These are phyloP conservation scores for Tricholaema leucomelas DNA, from an alignment of 2,113 vertebrate species.

Conservation along the genomic window DNA sequence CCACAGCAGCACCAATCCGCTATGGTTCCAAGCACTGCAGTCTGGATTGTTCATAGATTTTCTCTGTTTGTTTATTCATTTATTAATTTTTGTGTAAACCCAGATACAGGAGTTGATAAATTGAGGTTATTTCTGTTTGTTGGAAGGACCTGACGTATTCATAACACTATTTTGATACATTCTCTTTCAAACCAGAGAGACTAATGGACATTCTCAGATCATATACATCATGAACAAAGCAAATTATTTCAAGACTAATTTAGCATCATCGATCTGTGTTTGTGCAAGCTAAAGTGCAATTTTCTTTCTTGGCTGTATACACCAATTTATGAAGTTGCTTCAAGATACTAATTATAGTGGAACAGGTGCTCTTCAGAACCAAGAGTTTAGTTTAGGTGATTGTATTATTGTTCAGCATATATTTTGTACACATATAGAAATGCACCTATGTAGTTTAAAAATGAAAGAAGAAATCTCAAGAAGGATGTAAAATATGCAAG, in stretches of 20 bases:
- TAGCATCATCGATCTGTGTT: constrained; percentile 64
- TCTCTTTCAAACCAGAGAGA: not conserved
- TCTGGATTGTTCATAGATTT: not conserved
- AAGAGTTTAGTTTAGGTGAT: not conserved
- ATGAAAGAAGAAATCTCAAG: not conserved
- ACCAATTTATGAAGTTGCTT: constrained; percentile 71
- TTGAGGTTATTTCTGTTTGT: not conserved
- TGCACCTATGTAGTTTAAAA: not conserved
- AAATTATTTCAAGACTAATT: constrained; percentile 67
- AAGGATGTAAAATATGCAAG: not conserved
- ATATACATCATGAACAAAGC: not conserved
- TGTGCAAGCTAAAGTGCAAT: constrained; percentile 70
- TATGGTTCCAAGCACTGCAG: not conserved
- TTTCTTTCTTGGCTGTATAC: constrained; percentile 69
- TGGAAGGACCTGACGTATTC: not conserved
- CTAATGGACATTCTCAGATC: not conserved
- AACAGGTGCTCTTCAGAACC: not conserved
- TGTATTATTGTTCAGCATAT: not conserved
- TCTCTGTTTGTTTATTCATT: not conserved
- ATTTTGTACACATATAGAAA: not conserved
- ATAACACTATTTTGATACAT: not conserved
- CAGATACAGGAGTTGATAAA: not conserved
- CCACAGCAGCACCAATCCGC: not conserved
- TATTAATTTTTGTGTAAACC: not conserved
- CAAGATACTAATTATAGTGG: constrained; percentile 70